A percentile compares a stretch with the other conserved stretches of the same genome.
Conservation (phyloP, 2,113 vertebrate genomes). For the Corvus moneduloides region DNA sequence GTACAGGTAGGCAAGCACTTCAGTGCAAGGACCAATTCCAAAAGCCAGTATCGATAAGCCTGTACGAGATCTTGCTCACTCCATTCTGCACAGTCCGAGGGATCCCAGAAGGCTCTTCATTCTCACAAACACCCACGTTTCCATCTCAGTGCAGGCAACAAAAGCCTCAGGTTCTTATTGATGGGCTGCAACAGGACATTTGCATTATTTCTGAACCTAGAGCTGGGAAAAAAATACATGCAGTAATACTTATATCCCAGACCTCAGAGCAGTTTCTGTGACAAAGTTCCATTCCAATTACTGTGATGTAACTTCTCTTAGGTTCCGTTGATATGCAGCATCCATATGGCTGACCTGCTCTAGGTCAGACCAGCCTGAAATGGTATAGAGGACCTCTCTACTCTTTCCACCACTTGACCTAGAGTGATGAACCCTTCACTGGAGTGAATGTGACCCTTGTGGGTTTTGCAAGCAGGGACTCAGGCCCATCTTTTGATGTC, state of each 20-base stretch:
- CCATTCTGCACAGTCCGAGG: background rate
- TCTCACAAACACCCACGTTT: background rate
- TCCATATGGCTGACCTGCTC: accelerated
- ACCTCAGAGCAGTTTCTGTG: background rate
- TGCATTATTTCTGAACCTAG: background rate
- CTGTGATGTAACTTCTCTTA: background rate
- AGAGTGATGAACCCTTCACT: background rate
- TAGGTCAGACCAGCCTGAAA: background rate
- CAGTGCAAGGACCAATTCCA: background rate
- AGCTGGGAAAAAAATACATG: background rate
- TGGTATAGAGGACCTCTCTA: background rate
- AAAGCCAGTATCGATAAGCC: background rate
- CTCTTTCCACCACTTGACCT: background rate
- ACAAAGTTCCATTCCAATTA: background rate
- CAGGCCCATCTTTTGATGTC: background rate
- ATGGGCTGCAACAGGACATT: background rate
- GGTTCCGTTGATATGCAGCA: background rate
- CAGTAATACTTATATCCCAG: background rate
- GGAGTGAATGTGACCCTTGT: background rate
- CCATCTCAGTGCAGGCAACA: background rate
- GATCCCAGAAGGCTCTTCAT: background rate
- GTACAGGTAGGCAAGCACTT: background rate
- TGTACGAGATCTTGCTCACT: accelerated
- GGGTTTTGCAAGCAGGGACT: background rate
- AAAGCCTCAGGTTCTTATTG: background rate